Percentiles rank a stretch among this genome's conserved stretches.
phyloP scores from a whole-genome alignment of 2,113 vertebrate genomes.

The Periophthalmus modestus region DNA sequence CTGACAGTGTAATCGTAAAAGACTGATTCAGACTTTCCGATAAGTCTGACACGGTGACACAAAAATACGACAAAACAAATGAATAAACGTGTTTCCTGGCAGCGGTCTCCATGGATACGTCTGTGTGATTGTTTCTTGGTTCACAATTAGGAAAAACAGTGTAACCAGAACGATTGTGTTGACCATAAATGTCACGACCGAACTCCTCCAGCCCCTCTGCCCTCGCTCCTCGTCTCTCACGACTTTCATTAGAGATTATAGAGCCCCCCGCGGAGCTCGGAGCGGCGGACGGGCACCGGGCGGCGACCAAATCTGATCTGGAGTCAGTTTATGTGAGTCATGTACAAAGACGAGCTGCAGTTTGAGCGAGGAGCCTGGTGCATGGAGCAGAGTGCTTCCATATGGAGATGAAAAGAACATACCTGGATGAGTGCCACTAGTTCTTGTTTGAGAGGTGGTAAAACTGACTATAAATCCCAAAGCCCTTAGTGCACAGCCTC shows the following conservation, averaged over 20 bases:
- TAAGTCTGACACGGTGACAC: not conserved
- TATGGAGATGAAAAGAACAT: constrained; percentile 71
- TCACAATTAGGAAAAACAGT: constrained; percentile 31
- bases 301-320: constrained; percentile 52
- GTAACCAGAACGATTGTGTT: not conserved
- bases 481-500: too few species aligned
- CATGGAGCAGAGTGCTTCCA: constrained; percentile 72
- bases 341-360: constrained; percentile 64
- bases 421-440: constrained; percentile 74
- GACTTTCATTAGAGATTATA: constrained; percentile 55
- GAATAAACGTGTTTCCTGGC: constrained; percentile 5
- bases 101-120: not conserved
- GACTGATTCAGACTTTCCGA: constrained; percentile 3
- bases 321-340: constrained; percentile 73
- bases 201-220: constrained; percentile 23
- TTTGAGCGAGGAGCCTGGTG: constrained; percentile 33
- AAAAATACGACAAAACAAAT: constrained; percentile 6
- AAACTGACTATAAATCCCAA: not conserved
- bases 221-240: constrained; percentile 42
- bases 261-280: constrained; percentile 48
- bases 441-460: constrained; percentile 64
- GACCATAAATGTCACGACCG: constrained; percentile 29
- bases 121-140: not conserved
- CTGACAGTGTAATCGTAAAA: constrained; percentile 22
- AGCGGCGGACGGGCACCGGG: constrained; percentile 38